Base-by-base conservation (phyloP, 2,113 vertebrate species). In the Equus quagga region DNA sequence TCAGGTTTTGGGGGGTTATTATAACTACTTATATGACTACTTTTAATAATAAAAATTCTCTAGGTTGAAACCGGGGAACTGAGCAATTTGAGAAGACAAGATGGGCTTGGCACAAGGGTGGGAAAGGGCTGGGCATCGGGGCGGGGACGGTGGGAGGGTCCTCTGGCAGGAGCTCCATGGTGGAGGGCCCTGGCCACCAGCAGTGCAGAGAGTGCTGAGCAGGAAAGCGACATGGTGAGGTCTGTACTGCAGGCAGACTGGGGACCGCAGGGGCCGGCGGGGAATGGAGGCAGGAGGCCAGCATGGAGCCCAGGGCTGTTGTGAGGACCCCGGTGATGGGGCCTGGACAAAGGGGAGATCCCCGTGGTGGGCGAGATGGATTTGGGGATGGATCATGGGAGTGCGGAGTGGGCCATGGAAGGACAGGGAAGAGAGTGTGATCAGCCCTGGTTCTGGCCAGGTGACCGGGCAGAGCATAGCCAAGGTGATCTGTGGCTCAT, bases 251-350 rank as follows among this genome's bases (percentile, higher is more conserved):
- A 72, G 33, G 33, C 21, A 11, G 31, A 12, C n/a, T 24, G 60
- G 18, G 26, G 9, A 23, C 0, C 0, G 44, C 82, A 31, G 0
- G 2, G 62, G 28, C 67, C 21, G 2, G 46, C 2, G 21, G 26
- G 69, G 33, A 31, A 8, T 9, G n/a, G 95, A 51, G 49, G 36
- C 79, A 58, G n/a, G 54, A 62, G 36, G 33, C 26, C 6, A 44
- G 17, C 13, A 2, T 4, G 8, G 36, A 62, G n/a, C 19, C n/a
- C 2, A 2, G 46, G 5, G 46, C 2, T 5, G 15, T 86, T 44
- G 2, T 5, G 69, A 78, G 51, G 58, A 36, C 46, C 13, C 8
- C 0, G 51, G 8, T 5, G 4, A 33, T 46, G 64, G 60, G 23
- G 8, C 21, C 46, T 70, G 44, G 64, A 70, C 70, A 44, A 60